phyloP scores from a whole-genome alignment of 1,140 invertebrate species.

The Ips typographus region DNA sequence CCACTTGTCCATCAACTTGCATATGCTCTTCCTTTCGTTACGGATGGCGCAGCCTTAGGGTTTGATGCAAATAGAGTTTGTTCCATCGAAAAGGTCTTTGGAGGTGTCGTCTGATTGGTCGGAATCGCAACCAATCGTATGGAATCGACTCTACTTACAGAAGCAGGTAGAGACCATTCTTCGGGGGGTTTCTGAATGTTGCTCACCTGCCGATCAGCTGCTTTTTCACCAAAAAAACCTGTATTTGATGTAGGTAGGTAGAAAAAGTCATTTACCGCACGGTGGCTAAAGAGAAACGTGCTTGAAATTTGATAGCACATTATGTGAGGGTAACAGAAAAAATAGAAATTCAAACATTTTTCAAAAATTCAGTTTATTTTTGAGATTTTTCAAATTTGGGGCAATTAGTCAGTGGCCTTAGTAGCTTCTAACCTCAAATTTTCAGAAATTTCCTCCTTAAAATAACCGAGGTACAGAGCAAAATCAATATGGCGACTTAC shows the following conservation, averaged over 20 bases:
- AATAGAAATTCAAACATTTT: no score
- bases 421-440: no score
- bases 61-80: neutral
- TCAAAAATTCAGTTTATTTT: no score
- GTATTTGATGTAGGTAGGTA: conserved; percentile 3
- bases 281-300: no score
- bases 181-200: neutral
- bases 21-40: conserved; percentile 16
- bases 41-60: conserved; percentile 13
- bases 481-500: no score
- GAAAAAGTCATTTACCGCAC: no score
- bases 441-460: no score
- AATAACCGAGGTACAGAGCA: no score
- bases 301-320: no score
- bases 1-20: conserved; percentile 33
- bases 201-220: conserved; percentile 11
- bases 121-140: neutral
- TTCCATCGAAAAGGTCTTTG: conserved; percentile 8
- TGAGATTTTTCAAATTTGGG: no score
- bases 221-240: conserved; percentile 9
- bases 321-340: no score
- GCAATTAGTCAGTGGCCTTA: no score
- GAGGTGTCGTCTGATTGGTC: neutral
- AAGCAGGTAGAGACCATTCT: neutral
- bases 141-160: neutral